Percentiles rank a stretch among this genome's conserved stretches.
Evolutionary conservation across 2,113 vertebrate species (phyloP).

Genomic region (Pandion haliaetus): DNA sequence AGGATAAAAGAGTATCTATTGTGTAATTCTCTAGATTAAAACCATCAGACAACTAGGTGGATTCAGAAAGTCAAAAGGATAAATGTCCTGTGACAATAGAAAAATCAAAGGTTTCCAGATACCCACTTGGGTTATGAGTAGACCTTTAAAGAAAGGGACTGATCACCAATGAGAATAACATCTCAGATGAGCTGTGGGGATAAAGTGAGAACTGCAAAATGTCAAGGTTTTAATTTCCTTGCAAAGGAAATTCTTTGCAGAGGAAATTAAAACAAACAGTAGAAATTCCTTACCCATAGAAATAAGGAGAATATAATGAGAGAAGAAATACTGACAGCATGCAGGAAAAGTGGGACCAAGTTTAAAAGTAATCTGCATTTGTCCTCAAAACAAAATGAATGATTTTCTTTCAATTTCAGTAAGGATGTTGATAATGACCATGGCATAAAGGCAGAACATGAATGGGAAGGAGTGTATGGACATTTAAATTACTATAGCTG

Average conservation of each 20-base stretch:
- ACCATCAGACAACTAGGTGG: background rate
- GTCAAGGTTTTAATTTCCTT: conserved; percentile 49
- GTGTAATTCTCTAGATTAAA: conserved; percentile 20
- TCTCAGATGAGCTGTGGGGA: conserved; percentile 37
- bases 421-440: background rate
- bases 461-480: background rate
- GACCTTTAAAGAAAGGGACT: background rate
- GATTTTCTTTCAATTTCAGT: background rate
- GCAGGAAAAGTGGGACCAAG: background rate
- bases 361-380: background rate
- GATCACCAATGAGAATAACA: conserved; percentile 17
- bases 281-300: conserved; percentile 19
- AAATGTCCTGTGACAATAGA: conserved; percentile 31
- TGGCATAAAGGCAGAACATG: background rate
- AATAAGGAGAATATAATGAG: background rate
- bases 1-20: background rate
- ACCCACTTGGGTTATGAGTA: background rate
- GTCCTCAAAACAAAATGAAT: background rate
- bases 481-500: background rate
- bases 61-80: conserved; percentile 43
- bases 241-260: background rate
- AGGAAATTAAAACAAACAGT: conserved; percentile 65
- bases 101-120: conserved; percentile 27
- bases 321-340: background rate
- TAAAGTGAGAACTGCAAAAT: conserved; percentile 36